phyloP scores from a whole-genome alignment of 2,888 invertebrate genomes.

The Scaeva pyrastri region DNA sequence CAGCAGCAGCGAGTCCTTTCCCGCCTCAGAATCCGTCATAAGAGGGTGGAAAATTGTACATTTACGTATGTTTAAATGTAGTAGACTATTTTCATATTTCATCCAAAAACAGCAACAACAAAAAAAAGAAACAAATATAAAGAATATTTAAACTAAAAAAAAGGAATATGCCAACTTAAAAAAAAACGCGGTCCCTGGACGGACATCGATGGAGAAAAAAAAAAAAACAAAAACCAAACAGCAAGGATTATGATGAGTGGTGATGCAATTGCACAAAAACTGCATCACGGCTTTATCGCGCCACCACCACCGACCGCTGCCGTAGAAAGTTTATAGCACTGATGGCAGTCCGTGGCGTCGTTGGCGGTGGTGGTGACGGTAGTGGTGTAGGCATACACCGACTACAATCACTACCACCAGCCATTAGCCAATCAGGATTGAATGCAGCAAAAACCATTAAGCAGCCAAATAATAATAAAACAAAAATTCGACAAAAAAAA shows the following conservation, averaged over 20 bases:
- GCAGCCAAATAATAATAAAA: slow-evolving; percentile 11
- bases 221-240: neutral
- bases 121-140: slow-evolving; percentile 35
- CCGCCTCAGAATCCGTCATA: neutral
- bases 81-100: slow-evolving; percentile 74
- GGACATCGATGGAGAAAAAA: slow-evolving; percentile 58
- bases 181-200: slow-evolving; percentile 62
- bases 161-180: slow-evolving; percentile 30
- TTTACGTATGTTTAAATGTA: slow-evolving; percentile 72
- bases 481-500: neutral
- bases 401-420: slow-evolving; percentile 41
- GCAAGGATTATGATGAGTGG: slow-evolving; percentile 68
- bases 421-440: slow-evolving; percentile 58
- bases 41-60: slow-evolving; percentile 30
- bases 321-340: neutral
- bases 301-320: too few species aligned
- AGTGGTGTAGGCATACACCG: neutral
- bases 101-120: slow-evolving; percentile 49
- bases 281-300: slow-evolving; percentile 67
- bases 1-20: neutral
- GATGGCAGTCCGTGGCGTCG: neutral
- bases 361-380: too few species aligned
- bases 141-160: slow-evolving; percentile 65
- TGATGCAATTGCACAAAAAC: slow-evolving; percentile 75
- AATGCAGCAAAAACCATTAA: slow-evolving; percentile 57